These are phyloP conservation scores for Tenthredo notha DNA, from an alignment of 2,888 invertebrate genomes.

Conservation along the genomic window DNA sequence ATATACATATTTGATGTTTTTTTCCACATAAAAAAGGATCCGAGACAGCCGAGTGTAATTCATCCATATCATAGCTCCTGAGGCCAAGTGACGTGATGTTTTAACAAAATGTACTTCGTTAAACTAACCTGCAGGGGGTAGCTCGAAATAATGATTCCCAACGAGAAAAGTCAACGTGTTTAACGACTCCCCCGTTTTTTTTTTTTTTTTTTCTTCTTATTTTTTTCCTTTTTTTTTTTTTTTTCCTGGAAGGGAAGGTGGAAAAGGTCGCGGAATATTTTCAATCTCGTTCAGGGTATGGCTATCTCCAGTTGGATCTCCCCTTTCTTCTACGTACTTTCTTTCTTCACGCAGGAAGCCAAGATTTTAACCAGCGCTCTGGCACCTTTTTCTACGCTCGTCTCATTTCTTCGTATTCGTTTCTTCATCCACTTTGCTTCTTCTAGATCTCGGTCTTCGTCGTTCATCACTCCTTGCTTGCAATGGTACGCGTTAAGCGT, in stretches of 20 bases:
- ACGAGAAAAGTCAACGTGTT: slow-evolving; percentile 36
- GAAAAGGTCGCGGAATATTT: slow-evolving; percentile 33
- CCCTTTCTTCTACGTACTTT: slow-evolving; percentile 29
- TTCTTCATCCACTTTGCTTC: not conserved
- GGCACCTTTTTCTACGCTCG: slow-evolving; percentile 16
- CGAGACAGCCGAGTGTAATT: not conserved
- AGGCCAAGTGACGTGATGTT: not conserved
- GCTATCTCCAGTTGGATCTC: slow-evolving; percentile 42
- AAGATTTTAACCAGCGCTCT: slow-evolving; percentile 25
- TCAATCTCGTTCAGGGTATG: slow-evolving; percentile 39
- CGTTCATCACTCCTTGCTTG: slow-evolving; percentile 32
- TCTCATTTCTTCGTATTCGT: slow-evolving; percentile 21
- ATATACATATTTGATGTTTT: not conserved
- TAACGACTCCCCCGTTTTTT: slow-evolving; percentile 5
- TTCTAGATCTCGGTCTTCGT: not conserved
- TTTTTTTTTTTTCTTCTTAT: not conserved
- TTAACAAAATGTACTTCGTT: slow-evolving; percentile 1
- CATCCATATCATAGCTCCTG: not conserved
- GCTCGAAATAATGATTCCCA: slow-evolving; percentile 7
- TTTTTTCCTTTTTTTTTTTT: not conserved
- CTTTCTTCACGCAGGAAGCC: slow-evolving; percentile 27
- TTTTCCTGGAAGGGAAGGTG: not conserved
- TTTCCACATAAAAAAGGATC: not conserved
- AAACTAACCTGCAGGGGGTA: not conserved
- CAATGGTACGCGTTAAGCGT: not conserved